phyloP scores from a whole-genome alignment of 2,888 invertebrate genomes.

The Epistrophe grossulariae region DNA sequence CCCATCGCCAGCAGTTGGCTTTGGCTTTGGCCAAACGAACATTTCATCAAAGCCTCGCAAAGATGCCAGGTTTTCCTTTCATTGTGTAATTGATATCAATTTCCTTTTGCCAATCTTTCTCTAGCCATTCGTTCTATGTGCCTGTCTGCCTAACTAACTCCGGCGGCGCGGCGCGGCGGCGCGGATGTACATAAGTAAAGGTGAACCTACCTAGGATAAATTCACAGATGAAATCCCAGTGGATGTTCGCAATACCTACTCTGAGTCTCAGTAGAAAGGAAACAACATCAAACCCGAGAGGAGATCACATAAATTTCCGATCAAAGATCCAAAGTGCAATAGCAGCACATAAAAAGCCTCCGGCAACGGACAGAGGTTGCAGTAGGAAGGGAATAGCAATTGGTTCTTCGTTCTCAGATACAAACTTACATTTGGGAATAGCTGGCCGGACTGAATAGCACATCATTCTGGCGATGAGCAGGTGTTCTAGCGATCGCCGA shows the following conservation, averaged over 20 bases:
- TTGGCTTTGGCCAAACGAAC: slow-evolving; percentile 55
- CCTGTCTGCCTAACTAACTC: slow-evolving; percentile 9
- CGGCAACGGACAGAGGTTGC: slow-evolving; percentile 29
- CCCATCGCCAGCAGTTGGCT: slow-evolving; percentile 19
- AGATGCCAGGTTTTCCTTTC: slow-evolving; percentile 74
- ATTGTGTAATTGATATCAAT: slow-evolving; percentile 76
- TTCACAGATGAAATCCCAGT: slow-evolving; percentile 62
- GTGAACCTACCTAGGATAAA: slow-evolving; percentile 66
- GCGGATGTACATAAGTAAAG: slow-evolving; percentile 50
- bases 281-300: slow-evolving; percentile 71
- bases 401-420: slow-evolving; percentile 34
- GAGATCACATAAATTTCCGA: slow-evolving; percentile 75
- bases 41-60: slow-evolving; percentile 69
- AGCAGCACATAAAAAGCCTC: slow-evolving; percentile 50
- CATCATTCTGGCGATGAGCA: slow-evolving; percentile 79
- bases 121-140: slow-evolving; percentile 49
- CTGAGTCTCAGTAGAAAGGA: slow-evolving; percentile 60
- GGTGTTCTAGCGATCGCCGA: slow-evolving; percentile 79
- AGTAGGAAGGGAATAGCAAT: slow-evolving; percentile 42
- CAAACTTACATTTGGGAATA: slow-evolving; percentile 82
- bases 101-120: slow-evolving; percentile 72
- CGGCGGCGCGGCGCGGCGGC: slow-evolving; percentile 6
- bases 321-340: slow-evolving; percentile 75
- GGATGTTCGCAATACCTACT: slow-evolving; percentile 51
- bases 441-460: slow-evolving; percentile 82